Conservation (phyloP, 2,797 vertebrate genomes). For the Crenichthys baileyi region DNA sequence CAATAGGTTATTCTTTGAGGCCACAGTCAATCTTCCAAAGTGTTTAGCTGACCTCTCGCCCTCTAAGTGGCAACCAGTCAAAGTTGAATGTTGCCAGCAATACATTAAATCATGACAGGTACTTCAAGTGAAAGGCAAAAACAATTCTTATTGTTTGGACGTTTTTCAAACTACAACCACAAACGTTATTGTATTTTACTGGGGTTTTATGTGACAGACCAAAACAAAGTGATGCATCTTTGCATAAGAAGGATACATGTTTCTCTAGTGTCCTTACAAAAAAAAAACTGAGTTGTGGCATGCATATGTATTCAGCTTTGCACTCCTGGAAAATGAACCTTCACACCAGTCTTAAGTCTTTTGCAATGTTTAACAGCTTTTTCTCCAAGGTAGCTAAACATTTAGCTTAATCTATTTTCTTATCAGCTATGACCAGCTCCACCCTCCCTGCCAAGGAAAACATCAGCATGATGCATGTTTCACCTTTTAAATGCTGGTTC, state of each 20-base stretch:
- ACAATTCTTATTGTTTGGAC: not conserved
- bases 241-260: not conserved
- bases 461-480: too few species aligned
- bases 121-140: not conserved
- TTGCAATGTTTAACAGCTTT: too few species aligned
- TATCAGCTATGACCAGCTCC: too few species aligned
- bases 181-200: not conserved
- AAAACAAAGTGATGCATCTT: not conserved
- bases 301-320: too few species aligned
- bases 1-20: conserved; percentile 20
- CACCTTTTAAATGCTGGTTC: too few species aligned
- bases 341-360: too few species aligned
- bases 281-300: not conserved
- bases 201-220: not conserved
- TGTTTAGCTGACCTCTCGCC: conserved; percentile 28
- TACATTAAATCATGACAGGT: not conserved
- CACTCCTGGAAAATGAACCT: too few species aligned
- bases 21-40: conserved; percentile 31
- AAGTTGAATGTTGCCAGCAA: conserved; percentile 14
- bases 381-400: too few species aligned
- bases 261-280: not conserved
- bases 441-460: conserved; percentile 8
- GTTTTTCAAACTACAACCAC: not conserved
- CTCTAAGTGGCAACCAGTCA: conserved; percentile 25
- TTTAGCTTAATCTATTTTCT: too few species aligned